These are phyloP conservation scores for Ascaphus truei DNA, from an alignment of 2,113 vertebrate species.

Conservation along the genomic window DNA sequence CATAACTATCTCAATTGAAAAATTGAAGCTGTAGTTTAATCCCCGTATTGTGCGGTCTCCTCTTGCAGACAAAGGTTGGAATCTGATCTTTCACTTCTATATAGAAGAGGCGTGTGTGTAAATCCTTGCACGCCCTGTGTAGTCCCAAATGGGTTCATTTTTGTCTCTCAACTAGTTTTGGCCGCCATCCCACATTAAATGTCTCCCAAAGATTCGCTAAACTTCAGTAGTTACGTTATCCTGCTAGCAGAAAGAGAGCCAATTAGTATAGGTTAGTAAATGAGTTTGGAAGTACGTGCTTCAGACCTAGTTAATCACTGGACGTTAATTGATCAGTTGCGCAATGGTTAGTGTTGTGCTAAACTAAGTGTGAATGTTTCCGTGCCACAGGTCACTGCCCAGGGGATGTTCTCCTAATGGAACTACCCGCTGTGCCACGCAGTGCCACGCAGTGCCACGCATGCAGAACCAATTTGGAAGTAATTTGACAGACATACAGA, in stretches of 20 bases:
- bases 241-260: background rate
- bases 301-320: background rate
- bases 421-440: background rate
- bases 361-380: background rate
- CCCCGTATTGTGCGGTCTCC: too few species aligned
- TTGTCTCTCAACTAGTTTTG: too few species aligned
- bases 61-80: too few species aligned
- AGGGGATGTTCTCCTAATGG: slow-evolving; percentile 5
- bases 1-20: too few species aligned
- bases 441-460: background rate
- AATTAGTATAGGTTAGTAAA: background rate
- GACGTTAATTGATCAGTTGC: slow-evolving; percentile 36
- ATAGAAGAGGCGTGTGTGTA: too few species aligned
- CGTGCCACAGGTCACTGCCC: slow-evolving; percentile 1
- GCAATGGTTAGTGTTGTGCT: background rate
- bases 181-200: too few species aligned
- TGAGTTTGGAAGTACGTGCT: background rate
- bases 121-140: too few species aligned
- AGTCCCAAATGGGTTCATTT: too few species aligned
- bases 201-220: background rate
- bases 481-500: background rate
- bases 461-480: background rate
- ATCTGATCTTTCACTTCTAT: too few species aligned
- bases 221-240: background rate
- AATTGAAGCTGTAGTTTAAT: too few species aligned